Evolutionary conservation across 2,797 vertebrate species (phyloP).

Genomic region (Cuculus canorus): DNA sequence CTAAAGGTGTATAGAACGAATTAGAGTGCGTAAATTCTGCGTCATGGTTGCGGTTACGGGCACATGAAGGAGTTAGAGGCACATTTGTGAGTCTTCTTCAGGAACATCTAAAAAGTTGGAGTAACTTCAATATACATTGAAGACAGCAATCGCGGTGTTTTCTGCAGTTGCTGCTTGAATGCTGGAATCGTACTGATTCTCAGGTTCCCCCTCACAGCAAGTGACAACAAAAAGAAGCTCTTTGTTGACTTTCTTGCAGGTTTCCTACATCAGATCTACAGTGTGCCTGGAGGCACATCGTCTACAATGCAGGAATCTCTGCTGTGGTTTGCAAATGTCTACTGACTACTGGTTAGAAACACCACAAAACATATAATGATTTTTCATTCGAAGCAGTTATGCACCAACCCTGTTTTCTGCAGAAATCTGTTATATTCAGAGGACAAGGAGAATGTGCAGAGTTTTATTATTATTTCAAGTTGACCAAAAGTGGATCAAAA

Average conservation of each 20-base stretch:
- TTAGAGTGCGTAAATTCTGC: neutral
- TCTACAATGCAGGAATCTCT: neutral
- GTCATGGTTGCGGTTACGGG: neutral
- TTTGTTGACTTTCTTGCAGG: neutral
- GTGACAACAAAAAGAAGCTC: neutral
- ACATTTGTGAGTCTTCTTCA: neutral
- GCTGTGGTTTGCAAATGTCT: neutral
- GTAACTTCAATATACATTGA: neutral
- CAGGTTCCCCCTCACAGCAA: neutral
- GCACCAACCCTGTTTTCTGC: neutral
- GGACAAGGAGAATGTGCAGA: neutral
- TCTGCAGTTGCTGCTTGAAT: neutral
- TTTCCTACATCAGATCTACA: neutral
- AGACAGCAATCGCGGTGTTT: neutral
- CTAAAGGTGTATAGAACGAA: neutral
- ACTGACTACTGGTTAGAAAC: neutral
- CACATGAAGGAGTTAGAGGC: neutral
- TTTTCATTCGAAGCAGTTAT: neutral
- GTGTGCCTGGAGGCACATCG: neutral
- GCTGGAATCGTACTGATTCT: neutral
- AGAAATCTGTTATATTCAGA: neutral
- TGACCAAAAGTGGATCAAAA: constrained; percentile 30
- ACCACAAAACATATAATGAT: neutral
- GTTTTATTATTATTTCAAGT: constrained; percentile 20
- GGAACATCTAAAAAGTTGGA: neutral